Evolutionary conservation across 2,113 vertebrate genomes (phyloP).

Genomic region (Oceanites oceanicus): DNA sequence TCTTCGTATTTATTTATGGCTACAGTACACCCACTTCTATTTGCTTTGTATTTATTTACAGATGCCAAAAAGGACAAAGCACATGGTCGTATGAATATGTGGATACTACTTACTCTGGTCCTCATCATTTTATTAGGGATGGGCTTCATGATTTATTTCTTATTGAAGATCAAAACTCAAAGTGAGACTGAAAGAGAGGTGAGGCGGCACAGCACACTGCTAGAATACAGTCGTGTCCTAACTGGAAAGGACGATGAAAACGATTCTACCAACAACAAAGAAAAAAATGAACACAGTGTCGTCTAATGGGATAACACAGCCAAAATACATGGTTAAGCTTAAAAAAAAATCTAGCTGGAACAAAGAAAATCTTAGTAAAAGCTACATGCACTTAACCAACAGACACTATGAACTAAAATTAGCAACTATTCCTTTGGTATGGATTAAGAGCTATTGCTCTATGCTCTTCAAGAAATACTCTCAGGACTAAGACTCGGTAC

Average conservation of each 20-base stretch:
- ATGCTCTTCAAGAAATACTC: not conserved
- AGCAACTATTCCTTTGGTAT: not conserved
- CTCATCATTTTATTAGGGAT: not conserved
- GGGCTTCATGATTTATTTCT: not conserved
- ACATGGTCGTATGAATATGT: not conserved
- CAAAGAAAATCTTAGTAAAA: not conserved
- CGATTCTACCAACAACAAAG: not conserved
- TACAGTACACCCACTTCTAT: not conserved
- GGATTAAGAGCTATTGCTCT: not conserved
- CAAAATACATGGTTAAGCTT: not conserved
- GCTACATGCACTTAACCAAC: not conserved
- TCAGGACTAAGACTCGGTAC: not conserved
- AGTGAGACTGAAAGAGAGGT: not conserved
- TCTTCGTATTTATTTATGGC: not conserved
- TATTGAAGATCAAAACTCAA: not conserved
- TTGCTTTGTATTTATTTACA: conserved; percentile 8
- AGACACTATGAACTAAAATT: not conserved
- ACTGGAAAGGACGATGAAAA: not conserved
- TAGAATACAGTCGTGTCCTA: not conserved
- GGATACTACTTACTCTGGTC: not conserved
- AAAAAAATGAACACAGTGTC: not conserved
- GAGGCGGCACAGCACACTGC: rapidly evolving
- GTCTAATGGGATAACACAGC: not conserved
- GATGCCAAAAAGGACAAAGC: not conserved
- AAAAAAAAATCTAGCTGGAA: not conserved